Percentiles rank a stretch among this genome's conserved stretches.
Evolutionary conservation across 2,888 invertebrate genomes (phyloP).

Genomic region (Clepsis dumicolana): DNA sequence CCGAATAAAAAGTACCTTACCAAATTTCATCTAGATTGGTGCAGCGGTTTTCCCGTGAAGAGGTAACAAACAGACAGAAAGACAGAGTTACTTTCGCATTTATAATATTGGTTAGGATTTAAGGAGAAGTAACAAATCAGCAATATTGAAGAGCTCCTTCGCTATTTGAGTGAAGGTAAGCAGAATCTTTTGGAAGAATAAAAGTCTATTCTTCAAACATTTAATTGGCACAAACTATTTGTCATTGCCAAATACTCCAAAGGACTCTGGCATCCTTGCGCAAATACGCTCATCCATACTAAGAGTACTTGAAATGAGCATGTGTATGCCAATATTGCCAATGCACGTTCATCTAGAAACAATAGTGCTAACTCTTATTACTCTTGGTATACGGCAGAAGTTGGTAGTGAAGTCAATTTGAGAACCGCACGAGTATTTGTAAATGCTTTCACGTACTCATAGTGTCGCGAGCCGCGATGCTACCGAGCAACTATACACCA

Average conservation of each 20-base stretch:
- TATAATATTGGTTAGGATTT: too few relatives aligned
- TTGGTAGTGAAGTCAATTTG: conserved; percentile 24
- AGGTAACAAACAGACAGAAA: too few relatives aligned
- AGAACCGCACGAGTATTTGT: conserved; percentile 45
- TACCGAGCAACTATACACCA: conserved; percentile 61
- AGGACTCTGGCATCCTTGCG: conserved; percentile 66
- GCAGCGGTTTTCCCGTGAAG: too few relatives aligned
- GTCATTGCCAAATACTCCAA: conserved; percentile 59
- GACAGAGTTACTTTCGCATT: too few relatives aligned
- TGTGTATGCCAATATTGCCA: conserved; percentile 44
- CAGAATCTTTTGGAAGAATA: neutral
- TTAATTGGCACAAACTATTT: conserved; percentile 47
- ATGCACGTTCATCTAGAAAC: conserved; percentile 8
- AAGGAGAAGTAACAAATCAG: too few relatives aligned
- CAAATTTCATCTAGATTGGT: too few relatives aligned
- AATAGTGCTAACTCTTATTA: conserved; percentile 17
- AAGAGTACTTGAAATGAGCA: conserved; percentile 53
- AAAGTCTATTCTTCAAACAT: conserved; percentile 30
- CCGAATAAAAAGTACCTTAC: too few relatives aligned
- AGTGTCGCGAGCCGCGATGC: conserved; percentile 61
- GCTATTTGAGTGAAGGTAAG: neutral
- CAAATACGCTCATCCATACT: conserved; percentile 60
- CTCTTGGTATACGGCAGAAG: conserved; percentile 41
- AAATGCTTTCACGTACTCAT: conserved; percentile 59
- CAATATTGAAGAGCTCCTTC: neutral